Conservation (phyloP, 2,888 invertebrate species). For the Tryphoninae sp. region DNA sequence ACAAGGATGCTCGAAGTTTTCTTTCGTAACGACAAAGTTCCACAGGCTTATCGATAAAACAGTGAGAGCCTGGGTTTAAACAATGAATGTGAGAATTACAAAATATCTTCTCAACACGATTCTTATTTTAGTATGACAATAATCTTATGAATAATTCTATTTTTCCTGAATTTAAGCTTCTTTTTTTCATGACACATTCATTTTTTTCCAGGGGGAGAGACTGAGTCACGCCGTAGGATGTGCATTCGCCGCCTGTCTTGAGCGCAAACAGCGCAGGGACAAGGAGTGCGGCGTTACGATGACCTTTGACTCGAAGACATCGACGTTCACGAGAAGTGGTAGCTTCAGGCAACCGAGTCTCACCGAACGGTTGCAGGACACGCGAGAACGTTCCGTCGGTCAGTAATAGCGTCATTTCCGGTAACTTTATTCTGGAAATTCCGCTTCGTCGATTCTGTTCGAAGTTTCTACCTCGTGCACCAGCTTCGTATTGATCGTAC, state of each 20-base stretch:
- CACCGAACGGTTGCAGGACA: slow-evolving; percentile 87
- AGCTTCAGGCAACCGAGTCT: slow-evolving; percentile 94
- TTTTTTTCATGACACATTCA: too few relatives aligned
- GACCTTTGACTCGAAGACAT: slow-evolving; percentile 94
- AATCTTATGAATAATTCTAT: too few relatives aligned
- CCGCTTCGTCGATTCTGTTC: neutral
- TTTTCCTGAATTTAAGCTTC: too few relatives aligned
- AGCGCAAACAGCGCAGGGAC: slow-evolving; percentile 98
- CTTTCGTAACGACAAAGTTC: neutral
- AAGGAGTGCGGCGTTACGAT: slow-evolving; percentile 97
- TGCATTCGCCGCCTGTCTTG: slow-evolving; percentile 98
- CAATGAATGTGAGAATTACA: neutral
- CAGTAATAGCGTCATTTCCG: slow-evolving; percentile 66
- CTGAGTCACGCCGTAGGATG: slow-evolving; percentile 99
- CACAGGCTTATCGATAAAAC: slow-evolving; percentile 25
- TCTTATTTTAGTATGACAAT: too few relatives aligned
- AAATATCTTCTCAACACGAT: neutral
- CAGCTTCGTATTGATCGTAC: neutral
- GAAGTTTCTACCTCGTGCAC: neutral
- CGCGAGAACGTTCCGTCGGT: slow-evolving; percentile 85
- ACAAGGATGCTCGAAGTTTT: slow-evolving; percentile 9
- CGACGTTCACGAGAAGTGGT: slow-evolving; percentile 95
- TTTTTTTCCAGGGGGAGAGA: slow-evolving; percentile 90
- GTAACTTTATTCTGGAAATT: neutral
- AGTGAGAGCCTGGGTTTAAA: neutral